These are phyloP conservation scores for Thinocorus orbignyianus DNA, from an alignment of 2,113 vertebrate genomes.

Conservation along the genomic window DNA sequence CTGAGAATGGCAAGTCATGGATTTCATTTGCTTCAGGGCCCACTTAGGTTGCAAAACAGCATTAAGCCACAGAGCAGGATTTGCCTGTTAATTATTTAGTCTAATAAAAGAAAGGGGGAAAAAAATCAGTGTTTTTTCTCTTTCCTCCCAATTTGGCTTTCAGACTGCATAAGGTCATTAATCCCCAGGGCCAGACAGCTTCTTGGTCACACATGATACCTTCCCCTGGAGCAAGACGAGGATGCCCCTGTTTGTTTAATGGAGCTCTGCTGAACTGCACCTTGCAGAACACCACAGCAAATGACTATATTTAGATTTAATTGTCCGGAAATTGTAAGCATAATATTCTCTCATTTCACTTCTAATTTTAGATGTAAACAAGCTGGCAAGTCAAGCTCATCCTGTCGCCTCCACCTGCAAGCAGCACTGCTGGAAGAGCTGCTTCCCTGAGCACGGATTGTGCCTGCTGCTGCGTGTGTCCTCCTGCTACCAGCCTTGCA, in stretches of 20 bases:
- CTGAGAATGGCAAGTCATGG: slow-evolving; percentile 57
- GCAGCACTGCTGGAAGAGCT: background rate
- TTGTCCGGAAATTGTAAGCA: background rate
- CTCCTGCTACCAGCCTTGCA: background rate
- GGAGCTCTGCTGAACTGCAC: background rate
- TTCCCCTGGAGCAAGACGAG: background rate
- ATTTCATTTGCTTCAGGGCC: slow-evolving; percentile 57
- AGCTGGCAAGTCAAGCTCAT: background rate
- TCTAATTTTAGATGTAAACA: background rate
- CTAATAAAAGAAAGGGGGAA: background rate
- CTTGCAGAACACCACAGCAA: background rate
- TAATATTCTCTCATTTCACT: background rate
- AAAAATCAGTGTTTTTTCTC: background rate
- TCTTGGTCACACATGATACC: background rate
- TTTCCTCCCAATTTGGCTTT: background rate
- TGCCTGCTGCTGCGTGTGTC: background rate
- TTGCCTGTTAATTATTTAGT: slow-evolving; percentile 63
- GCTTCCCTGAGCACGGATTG: background rate
- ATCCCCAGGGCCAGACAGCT: background rate
- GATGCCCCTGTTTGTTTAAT: background rate
- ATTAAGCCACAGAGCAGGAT: slow-evolving; percentile 46
- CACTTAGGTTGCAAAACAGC: slow-evolving; percentile 37
- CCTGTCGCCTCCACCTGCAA: background rate
- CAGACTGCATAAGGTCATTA: background rate
- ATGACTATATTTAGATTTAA: background rate